phyloP scores from a whole-genome alignment of 2,113 vertebrate genomes.

The Balaenoptera acutorostrata region DNA sequence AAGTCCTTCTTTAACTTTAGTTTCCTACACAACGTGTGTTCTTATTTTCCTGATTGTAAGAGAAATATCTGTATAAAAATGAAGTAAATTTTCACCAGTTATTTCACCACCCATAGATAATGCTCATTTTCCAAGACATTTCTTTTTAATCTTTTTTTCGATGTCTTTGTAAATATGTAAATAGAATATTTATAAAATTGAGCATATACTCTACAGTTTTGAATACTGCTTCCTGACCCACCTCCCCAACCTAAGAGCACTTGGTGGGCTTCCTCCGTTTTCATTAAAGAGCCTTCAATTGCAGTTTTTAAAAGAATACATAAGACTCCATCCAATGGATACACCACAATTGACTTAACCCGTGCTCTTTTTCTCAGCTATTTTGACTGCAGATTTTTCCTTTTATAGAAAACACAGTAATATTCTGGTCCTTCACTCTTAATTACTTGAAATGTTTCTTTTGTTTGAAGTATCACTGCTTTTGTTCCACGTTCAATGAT shows the following conservation, averaged over 20 bases:
- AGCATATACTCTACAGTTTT: not conserved
- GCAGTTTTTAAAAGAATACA: not conserved
- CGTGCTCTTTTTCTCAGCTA: not conserved
- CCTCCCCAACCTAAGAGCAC: too few relatives aligned
- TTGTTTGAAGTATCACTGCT: conserved; percentile 46
- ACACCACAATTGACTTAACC: not conserved
- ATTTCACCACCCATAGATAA: not conserved
- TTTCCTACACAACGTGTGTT: not conserved
- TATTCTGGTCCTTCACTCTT: conserved; percentile 33
- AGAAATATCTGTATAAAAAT: not conserved
- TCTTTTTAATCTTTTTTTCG: not conserved
- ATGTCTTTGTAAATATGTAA: not conserved
- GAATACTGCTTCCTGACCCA: not conserved
- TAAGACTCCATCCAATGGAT: not conserved
- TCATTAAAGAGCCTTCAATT: not conserved
- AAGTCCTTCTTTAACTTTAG: not conserved
- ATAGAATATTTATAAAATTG: not conserved
- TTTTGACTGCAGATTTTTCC: conserved; percentile 47
- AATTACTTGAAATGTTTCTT: conserved; percentile 47
- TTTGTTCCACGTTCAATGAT: not conserved
- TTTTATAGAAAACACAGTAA: conserved; percentile 22
- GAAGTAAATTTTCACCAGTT: not conserved
- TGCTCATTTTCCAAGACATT: not conserved
- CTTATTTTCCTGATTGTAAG: not conserved
- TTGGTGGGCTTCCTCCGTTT: not conserved